Evolutionary conservation across 1,140 invertebrate species (phyloP).

Genomic region (Eueides isabella): DNA sequence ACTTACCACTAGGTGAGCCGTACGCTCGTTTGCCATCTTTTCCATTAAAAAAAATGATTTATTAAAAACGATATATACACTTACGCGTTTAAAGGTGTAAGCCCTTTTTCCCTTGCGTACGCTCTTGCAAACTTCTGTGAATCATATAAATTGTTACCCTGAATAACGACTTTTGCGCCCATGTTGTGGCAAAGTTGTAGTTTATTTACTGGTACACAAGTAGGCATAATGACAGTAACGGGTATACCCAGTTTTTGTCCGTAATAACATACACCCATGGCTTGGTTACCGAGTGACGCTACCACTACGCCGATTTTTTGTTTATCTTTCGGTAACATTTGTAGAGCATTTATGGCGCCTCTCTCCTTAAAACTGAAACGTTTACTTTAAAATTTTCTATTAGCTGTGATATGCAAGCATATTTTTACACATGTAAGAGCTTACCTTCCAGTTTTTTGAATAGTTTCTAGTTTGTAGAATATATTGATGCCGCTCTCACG

Average conservation of each 20-base stretch:
- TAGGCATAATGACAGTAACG: conserved; percentile 91
- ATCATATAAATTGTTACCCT: conserved; percentile 64
- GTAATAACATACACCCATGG: conserved; percentile 86
- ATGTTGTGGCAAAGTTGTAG: conserved; percentile 86
- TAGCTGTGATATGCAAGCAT: background rate
- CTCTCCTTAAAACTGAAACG: conserved; percentile 87
- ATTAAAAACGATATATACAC: background rate
- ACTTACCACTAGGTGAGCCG: no score
- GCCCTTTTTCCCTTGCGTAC: conserved; percentile 64
- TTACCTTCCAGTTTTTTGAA: conserved; percentile 66
- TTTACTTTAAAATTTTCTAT: conserved; percentile 1
- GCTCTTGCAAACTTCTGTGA: conserved; percentile 57
- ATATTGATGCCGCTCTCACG: conserved; percentile 58
- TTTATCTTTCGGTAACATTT: conserved; percentile 84
- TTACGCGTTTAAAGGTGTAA: conserved; percentile 67
- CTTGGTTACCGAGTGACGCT: conserved; percentile 88
- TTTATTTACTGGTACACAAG: conserved; percentile 88
- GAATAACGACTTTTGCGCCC: conserved; percentile 88
- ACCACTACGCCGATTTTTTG: conserved; percentile 88
- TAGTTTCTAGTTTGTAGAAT: conserved; percentile 63
- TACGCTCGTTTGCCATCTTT: no score
- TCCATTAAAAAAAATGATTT: no score
- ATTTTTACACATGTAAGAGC: background rate
- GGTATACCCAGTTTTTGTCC: conserved; percentile 86
- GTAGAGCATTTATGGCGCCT: conserved; percentile 88